These are phyloP conservation scores for Aphelinus atriplicis DNA, from an alignment of 1,140 invertebrate genomes.

Conservation along the genomic window DNA sequence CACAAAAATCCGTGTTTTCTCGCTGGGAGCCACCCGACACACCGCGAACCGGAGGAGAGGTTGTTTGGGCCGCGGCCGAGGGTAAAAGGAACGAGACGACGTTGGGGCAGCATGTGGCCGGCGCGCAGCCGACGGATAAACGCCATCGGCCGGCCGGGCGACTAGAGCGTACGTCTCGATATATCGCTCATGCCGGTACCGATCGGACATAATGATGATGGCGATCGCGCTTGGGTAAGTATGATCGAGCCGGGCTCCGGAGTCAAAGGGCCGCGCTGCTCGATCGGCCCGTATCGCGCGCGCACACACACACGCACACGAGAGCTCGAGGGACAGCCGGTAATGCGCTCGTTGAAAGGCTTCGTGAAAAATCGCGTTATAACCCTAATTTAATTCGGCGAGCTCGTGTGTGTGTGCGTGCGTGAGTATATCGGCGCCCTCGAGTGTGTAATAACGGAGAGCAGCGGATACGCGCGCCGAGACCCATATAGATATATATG, in stretches of 20 bases:
- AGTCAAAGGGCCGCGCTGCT: not conserved
- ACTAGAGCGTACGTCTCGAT: too few relatives aligned
- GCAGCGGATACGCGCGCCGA: not conserved
- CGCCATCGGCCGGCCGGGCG: too few relatives aligned
- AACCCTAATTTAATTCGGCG: slow-evolving; percentile 67
- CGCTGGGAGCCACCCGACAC: too few relatives aligned
- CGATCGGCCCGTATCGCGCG: too few relatives aligned
- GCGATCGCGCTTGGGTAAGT: not conserved
- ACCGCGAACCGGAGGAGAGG: too few relatives aligned
- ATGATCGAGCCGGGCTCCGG: not conserved
- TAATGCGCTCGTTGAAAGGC: slow-evolving; percentile 55
- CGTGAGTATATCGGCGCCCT: slow-evolving; percentile 48
- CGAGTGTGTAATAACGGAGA: slow-evolving; percentile 61
- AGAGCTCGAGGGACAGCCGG: slow-evolving; percentile 32
- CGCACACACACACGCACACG: not conserved
- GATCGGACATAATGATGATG: slow-evolving; percentile 24
- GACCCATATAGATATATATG: not conserved
- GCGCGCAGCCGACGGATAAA: too few relatives aligned
- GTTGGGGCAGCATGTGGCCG: too few relatives aligned
- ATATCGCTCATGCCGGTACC: not conserved
- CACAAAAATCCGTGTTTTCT: too few relatives aligned
- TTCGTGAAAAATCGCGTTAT: slow-evolving; percentile 68
- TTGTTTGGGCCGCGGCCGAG: too few relatives aligned
- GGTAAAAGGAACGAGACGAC: too few relatives aligned
- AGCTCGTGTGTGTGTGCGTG: slow-evolving; percentile 38